Conservation (phyloP, 2,888 invertebrate genomes). For the Ochlodes sylvanus region DNA sequence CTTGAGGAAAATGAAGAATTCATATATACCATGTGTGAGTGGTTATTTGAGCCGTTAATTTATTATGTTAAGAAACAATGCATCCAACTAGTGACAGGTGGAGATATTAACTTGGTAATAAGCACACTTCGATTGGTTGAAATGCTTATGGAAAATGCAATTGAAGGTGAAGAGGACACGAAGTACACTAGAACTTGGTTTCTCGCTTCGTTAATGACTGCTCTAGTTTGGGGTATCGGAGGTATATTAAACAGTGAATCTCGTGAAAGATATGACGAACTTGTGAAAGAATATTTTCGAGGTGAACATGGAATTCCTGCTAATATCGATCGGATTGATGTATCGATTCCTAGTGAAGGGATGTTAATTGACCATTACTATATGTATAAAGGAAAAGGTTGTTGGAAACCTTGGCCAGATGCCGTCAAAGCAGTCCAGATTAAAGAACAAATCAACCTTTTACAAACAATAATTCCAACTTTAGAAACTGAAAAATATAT, state of each 20-base stretch:
- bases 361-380: slow-evolving; percentile 93
- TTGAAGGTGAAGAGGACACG: slow-evolving; percentile 88
- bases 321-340: slow-evolving; percentile 88
- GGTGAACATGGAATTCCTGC: slow-evolving; percentile 72
- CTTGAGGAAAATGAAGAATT: slow-evolving; percentile 85
- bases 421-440: slow-evolving; percentile 83
- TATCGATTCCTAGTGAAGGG: slow-evolving; percentile 91
- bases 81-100: slow-evolving; percentile 86
- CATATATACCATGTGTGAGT: slow-evolving; percentile 87
- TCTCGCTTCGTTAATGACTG: slow-evolving; percentile 90
- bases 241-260: slow-evolving; percentile 91
- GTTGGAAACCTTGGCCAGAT: slow-evolving; percentile 95
- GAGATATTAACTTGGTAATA: slow-evolving; percentile 89
- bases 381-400: slow-evolving; percentile 92
- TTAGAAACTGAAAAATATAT: slow-evolving; percentile 93
- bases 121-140: slow-evolving; percentile 91
- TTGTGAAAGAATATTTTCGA: slow-evolving; percentile 82
- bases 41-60: slow-evolving; percentile 91
- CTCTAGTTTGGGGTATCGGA: slow-evolving; percentile 93
- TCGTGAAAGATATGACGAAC: slow-evolving; percentile 87
- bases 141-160: slow-evolving; percentile 91
- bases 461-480: slow-evolving; percentile 93
- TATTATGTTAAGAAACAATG: slow-evolving; percentile 90
- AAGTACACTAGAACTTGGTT: slow-evolving; percentile 89
- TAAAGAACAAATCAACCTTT: slow-evolving; percentile 86